Percentiles rank a stretch among this genome's conserved stretches.
Evolutionary conservation across 2,797 vertebrate species (phyloP).

Genomic region (Garrulus glandarius): DNA sequence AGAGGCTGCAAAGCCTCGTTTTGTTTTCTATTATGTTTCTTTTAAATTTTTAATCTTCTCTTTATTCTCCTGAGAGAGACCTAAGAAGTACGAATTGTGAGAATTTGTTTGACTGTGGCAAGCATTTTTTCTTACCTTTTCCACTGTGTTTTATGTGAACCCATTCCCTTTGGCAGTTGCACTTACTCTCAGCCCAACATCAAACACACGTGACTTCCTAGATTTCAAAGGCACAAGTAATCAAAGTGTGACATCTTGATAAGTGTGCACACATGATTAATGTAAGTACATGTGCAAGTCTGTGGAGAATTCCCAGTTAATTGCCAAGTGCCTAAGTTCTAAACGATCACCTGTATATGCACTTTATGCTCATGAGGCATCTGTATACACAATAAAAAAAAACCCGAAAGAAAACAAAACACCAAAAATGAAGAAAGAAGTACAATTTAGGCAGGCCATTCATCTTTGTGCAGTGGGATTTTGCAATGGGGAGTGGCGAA

Average conservation of each 20-base stretch:
- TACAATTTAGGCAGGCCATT: neutral
- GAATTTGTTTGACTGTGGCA: neutral
- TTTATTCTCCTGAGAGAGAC: neutral
- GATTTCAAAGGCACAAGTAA: neutral
- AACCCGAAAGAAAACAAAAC: neutral
- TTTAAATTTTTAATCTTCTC: neutral
- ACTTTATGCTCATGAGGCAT: neutral
- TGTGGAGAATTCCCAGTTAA: neutral
- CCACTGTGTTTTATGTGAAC: neutral
- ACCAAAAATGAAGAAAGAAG: too few relatives aligned
- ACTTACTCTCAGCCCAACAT: neutral
- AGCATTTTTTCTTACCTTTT: neutral
- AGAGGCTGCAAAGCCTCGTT: neutral
- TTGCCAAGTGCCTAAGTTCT: neutral
- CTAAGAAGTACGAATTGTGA: neutral
- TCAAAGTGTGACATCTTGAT: rapidly evolving
- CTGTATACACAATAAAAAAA: neutral
- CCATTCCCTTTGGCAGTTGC: neutral
- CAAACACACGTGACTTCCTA: neutral
- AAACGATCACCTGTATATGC: neutral
- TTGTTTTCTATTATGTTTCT: neutral
- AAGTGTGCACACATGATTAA: too few relatives aligned
- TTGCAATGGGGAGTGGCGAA: neutral
- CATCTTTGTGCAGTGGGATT: neutral
- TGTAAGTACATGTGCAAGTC: neutral